Evolutionary conservation across 2,797 vertebrate species (phyloP).

Genomic region (Lophius americanus): DNA sequence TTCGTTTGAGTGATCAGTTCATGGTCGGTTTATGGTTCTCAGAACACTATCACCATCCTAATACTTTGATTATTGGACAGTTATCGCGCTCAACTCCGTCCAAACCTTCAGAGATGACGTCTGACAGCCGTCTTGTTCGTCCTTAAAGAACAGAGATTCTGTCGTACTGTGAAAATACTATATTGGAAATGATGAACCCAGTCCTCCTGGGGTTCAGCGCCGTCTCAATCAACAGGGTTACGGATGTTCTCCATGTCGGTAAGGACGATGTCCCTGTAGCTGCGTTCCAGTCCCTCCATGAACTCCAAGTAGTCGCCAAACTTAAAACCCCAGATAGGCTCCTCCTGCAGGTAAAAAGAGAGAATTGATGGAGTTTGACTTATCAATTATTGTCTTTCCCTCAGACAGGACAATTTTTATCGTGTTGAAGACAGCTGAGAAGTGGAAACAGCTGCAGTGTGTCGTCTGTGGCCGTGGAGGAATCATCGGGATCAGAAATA

Average conservation of each 20-base stretch:
- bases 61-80: no score
- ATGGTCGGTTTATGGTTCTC: not conserved
- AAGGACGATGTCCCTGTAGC: constrained; percentile 87
- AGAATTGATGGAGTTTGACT: not conserved
- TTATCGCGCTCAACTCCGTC: no score
- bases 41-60: no score
- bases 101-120: no score
- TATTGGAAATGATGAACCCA: no score
- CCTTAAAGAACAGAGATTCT: not conserved
- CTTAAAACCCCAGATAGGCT: constrained; percentile 89
- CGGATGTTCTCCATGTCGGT: constrained; percentile 86
- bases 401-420: no score
- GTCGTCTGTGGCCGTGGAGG: not conserved
- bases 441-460: not conserved
- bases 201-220: no score
- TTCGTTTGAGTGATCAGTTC: not conserved
- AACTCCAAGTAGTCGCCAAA: constrained; percentile 89
- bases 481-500: not conserved
- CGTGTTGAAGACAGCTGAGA: no score
- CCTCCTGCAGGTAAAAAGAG: constrained; percentile 84
- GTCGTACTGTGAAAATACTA: no score
- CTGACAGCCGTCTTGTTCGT: no score
- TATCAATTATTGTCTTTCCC: no score
- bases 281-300: constrained; percentile 87
- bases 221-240: constrained; percentile 39